phyloP scores from a whole-genome alignment of 2,888 invertebrate species.

The Pristionchus mayeri region DNA sequence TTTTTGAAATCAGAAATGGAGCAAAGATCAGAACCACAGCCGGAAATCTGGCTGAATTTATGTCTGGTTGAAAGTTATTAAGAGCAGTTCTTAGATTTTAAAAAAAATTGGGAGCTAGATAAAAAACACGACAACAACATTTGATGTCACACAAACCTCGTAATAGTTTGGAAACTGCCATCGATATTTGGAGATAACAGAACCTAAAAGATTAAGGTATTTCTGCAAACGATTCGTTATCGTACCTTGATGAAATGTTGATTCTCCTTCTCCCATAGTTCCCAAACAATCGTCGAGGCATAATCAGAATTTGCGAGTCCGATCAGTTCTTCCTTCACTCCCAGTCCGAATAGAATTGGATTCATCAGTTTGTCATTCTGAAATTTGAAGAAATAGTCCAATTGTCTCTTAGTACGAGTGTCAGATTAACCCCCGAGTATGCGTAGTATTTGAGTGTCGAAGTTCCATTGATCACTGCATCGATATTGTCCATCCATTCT shows the following conservation, averaged over 20 bases:
- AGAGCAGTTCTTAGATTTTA: no score
- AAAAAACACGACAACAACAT: no score
- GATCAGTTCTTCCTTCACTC: not conserved
- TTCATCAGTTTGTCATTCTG: not conserved
- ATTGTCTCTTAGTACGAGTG: not conserved
- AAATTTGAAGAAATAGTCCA: not conserved
- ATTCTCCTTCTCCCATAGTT: not conserved
- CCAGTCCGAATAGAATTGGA: not conserved
- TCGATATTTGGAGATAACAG: no score
- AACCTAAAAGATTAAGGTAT: no score
- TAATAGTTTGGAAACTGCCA: no score
- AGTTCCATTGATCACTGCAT: not conserved
- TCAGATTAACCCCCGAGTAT: slow-evolving; percentile 49
- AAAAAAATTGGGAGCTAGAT: no score
- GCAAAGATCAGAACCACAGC: no score
- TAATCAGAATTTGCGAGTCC: not conserved
- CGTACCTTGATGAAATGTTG: not conserved
- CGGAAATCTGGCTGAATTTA: no score
- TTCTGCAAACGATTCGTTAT: no score
- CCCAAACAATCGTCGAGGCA: not conserved
- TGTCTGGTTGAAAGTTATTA: no score
- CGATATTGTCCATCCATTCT: not conserved
- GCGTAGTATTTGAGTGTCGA: not conserved
- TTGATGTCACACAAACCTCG: no score
- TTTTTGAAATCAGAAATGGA: no score